Conservation (phyloP, 1,140 invertebrate genomes). For the Drosophila watanabei region DNA sequence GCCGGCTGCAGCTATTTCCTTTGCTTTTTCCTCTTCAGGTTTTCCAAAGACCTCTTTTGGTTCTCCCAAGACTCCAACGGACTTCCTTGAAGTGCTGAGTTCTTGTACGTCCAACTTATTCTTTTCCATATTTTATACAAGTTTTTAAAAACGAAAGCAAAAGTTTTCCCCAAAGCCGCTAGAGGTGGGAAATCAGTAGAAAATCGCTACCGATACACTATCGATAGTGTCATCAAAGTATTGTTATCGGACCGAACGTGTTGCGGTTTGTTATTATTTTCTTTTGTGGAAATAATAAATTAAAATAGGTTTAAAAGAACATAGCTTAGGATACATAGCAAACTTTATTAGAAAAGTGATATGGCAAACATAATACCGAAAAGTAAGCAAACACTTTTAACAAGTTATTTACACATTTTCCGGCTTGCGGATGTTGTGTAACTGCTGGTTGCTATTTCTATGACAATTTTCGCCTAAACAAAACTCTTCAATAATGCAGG, state of each 20-base stretch:
- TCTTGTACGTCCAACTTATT: too few relatives aligned
- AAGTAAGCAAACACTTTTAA: not conserved
- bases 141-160: not conserved
- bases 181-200: not conserved
- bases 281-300: not conserved
- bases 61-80: too few relatives aligned
- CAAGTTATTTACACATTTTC: not conserved
- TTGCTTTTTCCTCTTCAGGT: not conserved
- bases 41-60: not conserved
- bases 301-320: not conserved
- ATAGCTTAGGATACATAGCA: not conserved
- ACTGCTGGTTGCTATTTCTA: not conserved
- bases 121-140: not conserved
- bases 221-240: not conserved
- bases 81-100: too few relatives aligned
- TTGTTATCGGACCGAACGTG: conserved; percentile 7
- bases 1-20: not conserved
- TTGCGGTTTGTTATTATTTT: conserved; percentile 13
- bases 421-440: conserved; percentile 6
- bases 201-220: not conserved
- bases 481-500: conserved; percentile 5
- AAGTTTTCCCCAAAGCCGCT: not conserved
- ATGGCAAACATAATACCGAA: conserved; percentile 10
- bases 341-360: not conserved
- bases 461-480: too few relatives aligned